These are phyloP conservation scores for Nibea coibor DNA, from an alignment of 2,113 vertebrate species.

Conservation along the genomic window DNA sequence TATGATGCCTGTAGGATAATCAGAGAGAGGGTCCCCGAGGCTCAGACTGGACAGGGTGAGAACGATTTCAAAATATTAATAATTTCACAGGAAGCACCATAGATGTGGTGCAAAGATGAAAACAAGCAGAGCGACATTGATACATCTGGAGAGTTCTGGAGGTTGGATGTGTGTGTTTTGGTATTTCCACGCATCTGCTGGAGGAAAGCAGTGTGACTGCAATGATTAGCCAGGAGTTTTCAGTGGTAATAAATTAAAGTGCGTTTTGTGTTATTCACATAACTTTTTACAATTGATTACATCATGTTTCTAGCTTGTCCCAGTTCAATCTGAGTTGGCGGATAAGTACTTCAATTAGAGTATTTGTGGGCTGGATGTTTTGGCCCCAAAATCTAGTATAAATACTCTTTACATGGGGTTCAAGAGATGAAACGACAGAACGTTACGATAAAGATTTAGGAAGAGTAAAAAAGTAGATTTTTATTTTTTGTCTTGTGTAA, in stretches of 20 bases:
- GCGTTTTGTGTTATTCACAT: background rate
- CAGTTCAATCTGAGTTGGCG: background rate
- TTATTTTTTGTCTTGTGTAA: background rate
- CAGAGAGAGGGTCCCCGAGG: slow-evolving; percentile 94
- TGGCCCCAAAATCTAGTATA: background rate
- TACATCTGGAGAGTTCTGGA: background rate
- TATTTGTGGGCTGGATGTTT: background rate
- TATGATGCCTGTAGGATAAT: slow-evolving; percentile 96
- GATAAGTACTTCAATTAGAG: background rate
- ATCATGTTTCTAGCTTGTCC: background rate
- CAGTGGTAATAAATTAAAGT: too few relatives aligned
- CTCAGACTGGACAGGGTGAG: slow-evolving; percentile 94
- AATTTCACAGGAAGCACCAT: background rate
- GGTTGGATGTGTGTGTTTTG: background rate
- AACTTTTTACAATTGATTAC: background rate
- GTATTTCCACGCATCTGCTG: background rate
- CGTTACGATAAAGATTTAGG: background rate
- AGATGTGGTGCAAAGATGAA: background rate
- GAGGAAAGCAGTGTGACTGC: background rate
- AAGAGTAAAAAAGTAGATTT: background rate
- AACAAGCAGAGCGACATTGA: background rate
- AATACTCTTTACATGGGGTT: too few relatives aligned
- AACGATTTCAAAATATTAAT: background rate
- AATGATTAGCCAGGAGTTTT: background rate
- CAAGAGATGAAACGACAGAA: background rate